Conservation (phyloP, 2,888 invertebrate species). For the Caenorhabditis sp. region DNA sequence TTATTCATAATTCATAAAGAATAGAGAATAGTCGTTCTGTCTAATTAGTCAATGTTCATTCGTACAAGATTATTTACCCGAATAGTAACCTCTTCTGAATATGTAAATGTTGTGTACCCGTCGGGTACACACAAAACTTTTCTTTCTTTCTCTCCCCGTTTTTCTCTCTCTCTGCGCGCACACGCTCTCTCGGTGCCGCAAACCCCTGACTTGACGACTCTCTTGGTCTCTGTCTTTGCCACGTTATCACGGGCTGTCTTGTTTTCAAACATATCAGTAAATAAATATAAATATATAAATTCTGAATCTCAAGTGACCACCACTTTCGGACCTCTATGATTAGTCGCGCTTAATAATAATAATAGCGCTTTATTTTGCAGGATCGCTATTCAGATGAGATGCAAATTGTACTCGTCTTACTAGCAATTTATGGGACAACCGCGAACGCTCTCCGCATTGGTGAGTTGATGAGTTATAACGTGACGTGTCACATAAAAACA, state of each 20-base stretch:
- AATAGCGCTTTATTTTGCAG: constrained; percentile 31
- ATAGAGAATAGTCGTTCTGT: neutral
- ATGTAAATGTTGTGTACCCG: neutral
- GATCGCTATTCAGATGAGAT: constrained; percentile 58
- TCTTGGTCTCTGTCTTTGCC: too few relatives aligned
- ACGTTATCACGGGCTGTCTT: too few relatives aligned
- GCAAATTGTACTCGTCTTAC: constrained; percentile 53
- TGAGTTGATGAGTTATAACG: constrained; percentile 35
- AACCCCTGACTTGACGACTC: neutral
- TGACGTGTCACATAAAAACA: constrained; percentile 23
- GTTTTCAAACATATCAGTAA: too few relatives aligned
- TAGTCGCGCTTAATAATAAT: neutral
- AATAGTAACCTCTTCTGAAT: neutral
- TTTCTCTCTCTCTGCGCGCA: too few relatives aligned
- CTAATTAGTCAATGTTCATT: neutral
- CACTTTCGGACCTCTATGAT: neutral
- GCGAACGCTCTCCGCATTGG: constrained; percentile 44
- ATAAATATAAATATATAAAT: too few relatives aligned
- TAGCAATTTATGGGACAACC: constrained; percentile 48
- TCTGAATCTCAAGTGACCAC: neutral
- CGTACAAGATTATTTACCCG: neutral
- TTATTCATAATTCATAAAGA: constrained; percentile 26
- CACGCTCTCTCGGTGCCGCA: too few relatives aligned
- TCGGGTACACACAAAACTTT: too few relatives aligned
- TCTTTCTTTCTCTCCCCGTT: too few relatives aligned